These are phyloP conservation scores for Strix uralensis DNA, from an alignment of 2,113 vertebrate genomes.

Conservation along the genomic window DNA sequence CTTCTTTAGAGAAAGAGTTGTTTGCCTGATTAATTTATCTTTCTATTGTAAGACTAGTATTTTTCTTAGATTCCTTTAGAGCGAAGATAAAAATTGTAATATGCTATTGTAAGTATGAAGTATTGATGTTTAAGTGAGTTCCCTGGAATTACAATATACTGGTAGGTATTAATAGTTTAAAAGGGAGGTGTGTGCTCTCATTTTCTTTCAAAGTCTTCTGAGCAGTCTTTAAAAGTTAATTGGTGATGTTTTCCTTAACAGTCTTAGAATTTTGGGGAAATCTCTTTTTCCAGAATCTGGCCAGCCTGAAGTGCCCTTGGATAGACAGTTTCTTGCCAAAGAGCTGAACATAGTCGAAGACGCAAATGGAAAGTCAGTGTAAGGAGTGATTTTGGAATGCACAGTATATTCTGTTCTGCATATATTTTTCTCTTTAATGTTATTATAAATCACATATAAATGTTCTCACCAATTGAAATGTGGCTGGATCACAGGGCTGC, in stretches of 20 bases:
- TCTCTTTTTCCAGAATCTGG: conserved; percentile 83
- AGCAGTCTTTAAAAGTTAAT: background rate
- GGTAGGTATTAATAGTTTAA: background rate
- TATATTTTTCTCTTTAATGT: background rate
- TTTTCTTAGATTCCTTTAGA: background rate
- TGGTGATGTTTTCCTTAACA: background rate
- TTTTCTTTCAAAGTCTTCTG: background rate
- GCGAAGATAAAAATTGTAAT: background rate
- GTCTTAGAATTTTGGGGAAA: background rate
- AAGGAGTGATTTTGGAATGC: conserved; percentile 61
- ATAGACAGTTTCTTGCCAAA: conserved; percentile 87
- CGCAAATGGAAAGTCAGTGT: conserved; percentile 83
- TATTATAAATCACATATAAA: background rate
- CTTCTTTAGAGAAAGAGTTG: background rate
- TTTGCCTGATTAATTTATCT: background rate
- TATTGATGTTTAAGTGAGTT: background rate
- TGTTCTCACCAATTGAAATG: background rate
- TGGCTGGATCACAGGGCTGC: background rate
- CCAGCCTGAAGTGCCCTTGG: conserved; percentile 87
- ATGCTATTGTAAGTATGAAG: background rate
- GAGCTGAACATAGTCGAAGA: conserved; percentile 90
- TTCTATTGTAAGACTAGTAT: background rate
- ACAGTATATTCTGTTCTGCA: background rate
- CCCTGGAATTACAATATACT: background rate
- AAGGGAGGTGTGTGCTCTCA: background rate